Evolutionary conservation across 1,140 invertebrate species (phyloP).

Genomic region (Littorina saxatilis): DNA sequence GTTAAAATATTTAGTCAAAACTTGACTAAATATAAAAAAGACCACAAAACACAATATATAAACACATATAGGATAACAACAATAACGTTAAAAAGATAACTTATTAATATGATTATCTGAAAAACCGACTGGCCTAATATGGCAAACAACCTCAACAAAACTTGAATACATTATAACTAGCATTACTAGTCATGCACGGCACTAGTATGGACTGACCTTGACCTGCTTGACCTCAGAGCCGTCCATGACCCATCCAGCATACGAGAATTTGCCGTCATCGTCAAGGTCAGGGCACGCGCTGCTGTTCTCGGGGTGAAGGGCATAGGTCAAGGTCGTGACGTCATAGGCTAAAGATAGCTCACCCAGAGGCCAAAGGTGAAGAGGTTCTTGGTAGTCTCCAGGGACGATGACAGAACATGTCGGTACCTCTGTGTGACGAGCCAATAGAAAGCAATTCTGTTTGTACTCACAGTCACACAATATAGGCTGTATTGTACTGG

Average conservation of each 20-base stretch:
- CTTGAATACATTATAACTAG: no score
- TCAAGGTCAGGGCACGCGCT: not conserved
- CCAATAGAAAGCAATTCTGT: no score
- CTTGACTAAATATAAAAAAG: no score
- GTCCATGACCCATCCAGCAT: not conserved
- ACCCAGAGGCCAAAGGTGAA: conserved; percentile 1
- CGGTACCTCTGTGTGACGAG: not conserved
- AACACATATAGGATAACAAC: not conserved
- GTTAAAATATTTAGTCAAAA: no score
- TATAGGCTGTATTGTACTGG: no score
- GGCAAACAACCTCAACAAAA: no score
- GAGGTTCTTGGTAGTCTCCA: not conserved
- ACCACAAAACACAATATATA: not conserved
- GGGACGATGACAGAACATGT: not conserved
- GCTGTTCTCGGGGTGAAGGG: not conserved
- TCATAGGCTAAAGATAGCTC: not conserved
- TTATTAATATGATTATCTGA: no score
- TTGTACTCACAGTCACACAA: no score
- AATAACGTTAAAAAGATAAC: no score
- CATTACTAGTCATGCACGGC: no score
- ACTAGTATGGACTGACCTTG: not conserved
- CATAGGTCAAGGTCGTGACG: not conserved
- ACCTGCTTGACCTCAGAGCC: not conserved
- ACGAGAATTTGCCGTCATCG: not conserved
- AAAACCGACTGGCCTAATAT: no score